A percentile compares a stretch with the other conserved stretches of the same genome.
Conservation (phyloP, 2,888 invertebrate genomes). For the Ochropleura leucogaster region DNA sequence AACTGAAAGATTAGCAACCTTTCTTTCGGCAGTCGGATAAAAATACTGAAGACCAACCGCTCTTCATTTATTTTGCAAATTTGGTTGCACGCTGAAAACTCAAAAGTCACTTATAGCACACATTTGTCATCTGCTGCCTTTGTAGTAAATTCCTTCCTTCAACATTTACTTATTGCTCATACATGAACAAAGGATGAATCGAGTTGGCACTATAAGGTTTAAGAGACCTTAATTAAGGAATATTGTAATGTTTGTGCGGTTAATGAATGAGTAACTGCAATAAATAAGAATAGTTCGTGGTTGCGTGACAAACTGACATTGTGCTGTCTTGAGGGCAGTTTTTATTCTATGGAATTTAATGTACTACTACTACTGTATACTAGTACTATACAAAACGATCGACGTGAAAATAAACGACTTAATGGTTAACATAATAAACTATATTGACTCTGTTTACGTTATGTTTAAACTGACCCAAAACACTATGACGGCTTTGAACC, state of each 20-base stretch:
- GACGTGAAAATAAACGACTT: slow-evolving; percentile 19
- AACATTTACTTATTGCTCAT: slow-evolving; percentile 4
- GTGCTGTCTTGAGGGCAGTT: not conserved
- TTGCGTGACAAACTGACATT: slow-evolving; percentile 37
- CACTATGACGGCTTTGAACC: slow-evolving; percentile 25
- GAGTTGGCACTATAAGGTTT: slow-evolving; percentile 7
- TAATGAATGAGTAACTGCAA: slow-evolving; percentile 40
- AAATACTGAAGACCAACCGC: not conserved
- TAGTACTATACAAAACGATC: not conserved
- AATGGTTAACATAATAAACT: slow-evolving; percentile 33
- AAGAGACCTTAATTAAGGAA: slow-evolving; percentile 15
- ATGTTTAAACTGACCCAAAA: slow-evolving; percentile 36
- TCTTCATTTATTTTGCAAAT: not conserved
- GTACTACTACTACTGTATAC: too few relatives aligned
- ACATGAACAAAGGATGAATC: slow-evolving; percentile 28
- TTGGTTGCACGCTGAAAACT: not conserved
- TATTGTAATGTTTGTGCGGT: slow-evolving; percentile 18
- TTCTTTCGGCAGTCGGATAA: not conserved
- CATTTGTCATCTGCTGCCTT: slow-evolving; percentile 18
- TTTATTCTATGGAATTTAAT: slow-evolving; percentile 14
- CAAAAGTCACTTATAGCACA: not conserved
- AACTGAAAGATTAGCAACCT: not conserved
- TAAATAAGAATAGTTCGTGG: slow-evolving; percentile 40
- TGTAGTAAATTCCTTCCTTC: not conserved
- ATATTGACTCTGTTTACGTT: slow-evolving; percentile 25